Percentiles rank a stretch among this genome's conserved stretches.
Evolutionary conservation across 2,888 invertebrate species (phyloP).

Genomic region (Unio pictorum): DNA sequence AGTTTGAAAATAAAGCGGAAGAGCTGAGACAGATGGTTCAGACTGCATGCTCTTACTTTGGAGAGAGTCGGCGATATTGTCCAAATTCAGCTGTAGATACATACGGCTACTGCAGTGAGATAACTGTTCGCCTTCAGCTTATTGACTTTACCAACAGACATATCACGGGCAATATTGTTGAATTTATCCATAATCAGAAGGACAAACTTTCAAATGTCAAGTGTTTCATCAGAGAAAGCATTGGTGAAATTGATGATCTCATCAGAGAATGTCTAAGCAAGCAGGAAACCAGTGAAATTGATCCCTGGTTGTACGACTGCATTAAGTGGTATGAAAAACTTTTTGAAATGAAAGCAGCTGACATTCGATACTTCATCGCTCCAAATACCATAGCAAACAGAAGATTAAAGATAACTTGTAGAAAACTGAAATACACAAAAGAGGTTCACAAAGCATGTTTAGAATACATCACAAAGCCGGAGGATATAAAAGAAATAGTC

Average conservation of each 20-base stretch:
- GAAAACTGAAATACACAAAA: conserved; percentile 22
- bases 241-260: conserved; percentile 19
- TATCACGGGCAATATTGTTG: conserved; percentile 12
- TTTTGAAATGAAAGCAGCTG: conserved; percentile 13
- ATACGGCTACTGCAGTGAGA: conserved; percentile 17
- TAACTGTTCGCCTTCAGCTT: conserved; percentile 19
- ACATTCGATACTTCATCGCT: conserved; percentile 5
- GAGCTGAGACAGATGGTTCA: conserved; percentile 11
- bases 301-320: conserved; percentile 5
- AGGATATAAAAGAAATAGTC: conserved; percentile 22
- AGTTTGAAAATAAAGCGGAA: conserved; percentile 9
- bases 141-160: conserved; percentile 30
- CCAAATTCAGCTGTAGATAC: conserved; percentile 15
- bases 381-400: conserved; percentile 15
- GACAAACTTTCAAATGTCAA: conserved; percentile 10
- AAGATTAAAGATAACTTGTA: conserved; percentile 23
- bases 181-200: conserved; percentile 6
- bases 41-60: conserved; percentile 15
- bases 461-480: conserved; percentile 10
- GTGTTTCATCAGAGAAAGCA: conserved; percentile 18
- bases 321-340: conserved; percentile 21
- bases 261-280: conserved; percentile 24
- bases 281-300: conserved; percentile 19
- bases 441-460: conserved; percentile 8
- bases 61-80: conserved; percentile 11